Evolutionary conservation across 2,888 invertebrate genomes (phyloP), one percentile per base, ranked within the genome.

Genomic region (Oscheius myriophilus): DNA sequence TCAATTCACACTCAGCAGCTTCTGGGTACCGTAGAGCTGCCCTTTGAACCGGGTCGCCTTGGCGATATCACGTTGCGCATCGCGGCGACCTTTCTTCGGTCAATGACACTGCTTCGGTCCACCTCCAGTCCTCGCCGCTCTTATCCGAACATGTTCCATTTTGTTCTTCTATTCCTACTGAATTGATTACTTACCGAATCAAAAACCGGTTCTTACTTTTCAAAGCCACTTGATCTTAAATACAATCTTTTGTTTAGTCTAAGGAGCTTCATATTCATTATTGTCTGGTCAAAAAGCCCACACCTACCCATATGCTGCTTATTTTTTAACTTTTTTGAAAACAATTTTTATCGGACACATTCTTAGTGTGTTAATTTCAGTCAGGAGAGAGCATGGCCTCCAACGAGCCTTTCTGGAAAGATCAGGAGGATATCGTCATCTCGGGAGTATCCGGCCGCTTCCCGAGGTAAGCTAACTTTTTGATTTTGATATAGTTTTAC

Each of bases 361-460:
- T 49, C 21, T 49, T 18, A 49, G 2, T 49, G 14, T 21, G 16
- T 42, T n/a, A 18, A 1, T 65, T 64, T 54, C 57, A 65, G 65
- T 65, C 65, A 33, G 65, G 65, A 45, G 65, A 65, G 55, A 65
- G 65, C 49, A 69, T 64, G 65, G 62, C 33, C 39, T 52, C 74
- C 63, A 76, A 75, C 42, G 79, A 82, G 52, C 76, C 79, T n/a
- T 86, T 75, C 73, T 85, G 85, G 85, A 73, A 82, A 67, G 80
- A 81, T 41, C 86, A 86, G 69, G 88, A 88, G 63, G 87, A 88
- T 26, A 87, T 89, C 63, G 89, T 89, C 57, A 87, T 89, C 72
- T 87, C 87, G 72, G 89, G 89, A 66, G 85, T 90, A 46, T 88
- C 89, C 39, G 88, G 89, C 61, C 86, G 96, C 76, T 90, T 96